Conservation (phyloP, 1,140 invertebrate genomes). For the Papilio glaucus region DNA sequence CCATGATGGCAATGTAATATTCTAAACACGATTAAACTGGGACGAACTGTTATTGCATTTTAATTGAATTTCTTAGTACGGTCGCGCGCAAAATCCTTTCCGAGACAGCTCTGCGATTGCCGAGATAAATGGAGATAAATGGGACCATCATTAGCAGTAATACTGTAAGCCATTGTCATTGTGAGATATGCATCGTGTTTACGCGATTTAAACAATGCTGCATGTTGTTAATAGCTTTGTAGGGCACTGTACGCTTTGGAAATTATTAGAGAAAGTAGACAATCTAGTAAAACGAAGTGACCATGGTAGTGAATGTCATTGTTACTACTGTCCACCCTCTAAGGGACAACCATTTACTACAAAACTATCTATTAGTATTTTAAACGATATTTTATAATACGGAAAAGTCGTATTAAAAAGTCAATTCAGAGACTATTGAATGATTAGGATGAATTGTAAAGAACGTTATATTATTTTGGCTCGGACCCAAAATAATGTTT, state of each 20-base stretch:
- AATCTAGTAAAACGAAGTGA: no score
- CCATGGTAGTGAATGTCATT: no score
- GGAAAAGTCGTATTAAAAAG: no score
- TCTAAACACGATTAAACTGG: not conserved
- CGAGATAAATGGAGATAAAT: slow-evolving; percentile 18
- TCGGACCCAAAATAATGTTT: not conserved
- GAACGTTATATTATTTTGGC: not conserved
- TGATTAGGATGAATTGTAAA: not conserved
- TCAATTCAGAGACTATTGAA: not conserved
- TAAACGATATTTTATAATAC: no score
- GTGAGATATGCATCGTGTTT: not conserved
- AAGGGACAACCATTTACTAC: no score
- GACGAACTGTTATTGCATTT: not conserved
- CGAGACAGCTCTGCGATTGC: not conserved
- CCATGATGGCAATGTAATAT: not conserved
- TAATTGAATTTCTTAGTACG: slow-evolving; percentile 10
- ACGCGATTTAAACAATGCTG: not conserved
- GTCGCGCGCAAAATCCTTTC: slow-evolving; percentile 1
- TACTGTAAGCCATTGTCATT: slow-evolving; percentile 6
- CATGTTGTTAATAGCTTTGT: no score
- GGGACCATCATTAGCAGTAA: slow-evolving; percentile 10
- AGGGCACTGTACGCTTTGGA: no score
- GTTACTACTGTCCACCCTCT: no score
- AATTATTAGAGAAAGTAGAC: no score
- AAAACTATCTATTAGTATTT: no score